Percentiles rank a stretch among this genome's conserved stretches.
Evolutionary conservation across 2,888 invertebrate species (phyloP).

Genomic region (Amiota mariae): DNA sequence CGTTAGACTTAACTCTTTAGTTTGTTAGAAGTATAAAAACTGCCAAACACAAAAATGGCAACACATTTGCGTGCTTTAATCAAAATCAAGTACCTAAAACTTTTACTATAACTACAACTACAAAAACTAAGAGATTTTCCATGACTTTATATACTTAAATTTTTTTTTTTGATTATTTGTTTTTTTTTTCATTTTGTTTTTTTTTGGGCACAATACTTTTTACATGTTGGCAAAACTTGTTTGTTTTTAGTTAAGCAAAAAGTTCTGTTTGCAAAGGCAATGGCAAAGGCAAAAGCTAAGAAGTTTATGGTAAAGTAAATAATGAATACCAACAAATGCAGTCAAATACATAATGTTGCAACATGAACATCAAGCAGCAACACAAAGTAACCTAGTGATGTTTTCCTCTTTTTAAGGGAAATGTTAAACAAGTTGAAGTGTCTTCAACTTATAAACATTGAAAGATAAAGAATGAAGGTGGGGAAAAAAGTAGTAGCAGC

Average conservation of each 20-base stretch:
- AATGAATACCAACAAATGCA: background rate
- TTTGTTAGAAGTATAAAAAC: background rate
- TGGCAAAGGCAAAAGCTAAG: background rate
- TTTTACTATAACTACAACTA: background rate
- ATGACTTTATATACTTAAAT: too few species aligned
- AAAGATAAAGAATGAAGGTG: too few species aligned
- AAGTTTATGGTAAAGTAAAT: background rate
- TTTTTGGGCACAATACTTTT: background rate
- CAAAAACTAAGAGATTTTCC: background rate
- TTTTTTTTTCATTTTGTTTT: too few species aligned
- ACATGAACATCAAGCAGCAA: too few species aligned
- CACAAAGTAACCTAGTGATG: too few species aligned
- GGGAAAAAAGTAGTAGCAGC: too few species aligned
- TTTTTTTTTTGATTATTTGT: too few species aligned
- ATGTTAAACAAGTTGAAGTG: too few species aligned
- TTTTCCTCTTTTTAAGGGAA: too few species aligned
- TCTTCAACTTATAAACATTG: background rate
- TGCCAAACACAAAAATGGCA: background rate
- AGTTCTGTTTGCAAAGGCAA: background rate
- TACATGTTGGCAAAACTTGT: background rate
- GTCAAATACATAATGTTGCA: too few species aligned
- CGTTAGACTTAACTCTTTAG: slow-evolving; percentile 6
- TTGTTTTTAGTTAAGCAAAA: slow-evolving; percentile 4
- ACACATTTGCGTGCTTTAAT: background rate
- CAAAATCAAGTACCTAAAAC: background rate